phyloP scores from a whole-genome alignment of 30 jellyfish, hydroid and myxozoan species.

The Cassiopea xamachana region DNA sequence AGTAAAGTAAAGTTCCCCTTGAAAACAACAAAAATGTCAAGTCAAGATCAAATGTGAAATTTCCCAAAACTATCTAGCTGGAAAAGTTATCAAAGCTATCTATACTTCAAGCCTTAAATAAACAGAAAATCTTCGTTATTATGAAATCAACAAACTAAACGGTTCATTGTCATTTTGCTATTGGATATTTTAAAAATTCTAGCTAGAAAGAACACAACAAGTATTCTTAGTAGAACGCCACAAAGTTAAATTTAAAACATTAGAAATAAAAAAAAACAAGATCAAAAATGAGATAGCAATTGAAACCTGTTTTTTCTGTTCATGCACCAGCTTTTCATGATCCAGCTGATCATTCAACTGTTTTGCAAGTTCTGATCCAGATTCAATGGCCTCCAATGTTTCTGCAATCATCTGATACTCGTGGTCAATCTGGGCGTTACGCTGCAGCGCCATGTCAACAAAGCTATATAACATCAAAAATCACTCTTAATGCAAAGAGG shows the following conservation, averaged over 20 bases:
- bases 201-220: too few relatives aligned
- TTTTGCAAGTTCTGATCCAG: slow-evolving; percentile 46
- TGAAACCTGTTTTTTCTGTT: slow-evolving; percentile 77
- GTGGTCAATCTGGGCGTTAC: slow-evolving; percentile 48
- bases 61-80: too few relatives aligned
- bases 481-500: too few relatives aligned
- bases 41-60: neutral
- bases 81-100: too few relatives aligned
- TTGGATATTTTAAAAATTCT: too few relatives aligned
- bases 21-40: neutral
- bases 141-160: too few relatives aligned
- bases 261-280: too few relatives aligned
- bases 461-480: slow-evolving; percentile 25
- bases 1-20: slow-evolving; percentile 81
- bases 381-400: slow-evolving; percentile 61
- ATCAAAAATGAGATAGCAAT: neutral
- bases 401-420: slow-evolving; percentile 43
- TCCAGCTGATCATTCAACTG: slow-evolving; percentile 70
- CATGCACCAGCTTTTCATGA: slow-evolving; percentile 75
- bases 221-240: neutral
- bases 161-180: too few relatives aligned
- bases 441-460: slow-evolving; percentile 40
- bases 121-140: too few relatives aligned
- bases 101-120: too few relatives aligned
- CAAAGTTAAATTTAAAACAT: neutral